Conservation (phyloP, 2,888 invertebrate genomes). For the Caradrina clavipalpis region DNA sequence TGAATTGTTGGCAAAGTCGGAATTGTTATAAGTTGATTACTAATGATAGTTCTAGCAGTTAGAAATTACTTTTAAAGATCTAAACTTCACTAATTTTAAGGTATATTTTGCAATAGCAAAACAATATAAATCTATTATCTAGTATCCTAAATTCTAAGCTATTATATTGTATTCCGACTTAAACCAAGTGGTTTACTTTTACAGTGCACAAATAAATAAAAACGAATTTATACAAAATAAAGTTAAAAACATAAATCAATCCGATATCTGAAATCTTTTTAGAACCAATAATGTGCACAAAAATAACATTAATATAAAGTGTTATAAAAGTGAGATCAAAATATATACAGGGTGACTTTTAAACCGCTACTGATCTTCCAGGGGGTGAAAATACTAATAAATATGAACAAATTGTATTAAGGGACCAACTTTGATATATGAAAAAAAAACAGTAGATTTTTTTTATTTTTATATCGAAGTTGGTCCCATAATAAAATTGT, state of each 20-base stretch:
- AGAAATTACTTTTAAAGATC: background rate
- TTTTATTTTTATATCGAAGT: too few relatives aligned
- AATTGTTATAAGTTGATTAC: slow-evolving; percentile 17
- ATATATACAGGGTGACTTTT: too few relatives aligned
- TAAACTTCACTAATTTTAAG: slow-evolving; percentile 2
- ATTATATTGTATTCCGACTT: slow-evolving; percentile 32
- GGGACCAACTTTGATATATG: too few relatives aligned
- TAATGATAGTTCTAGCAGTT: background rate
- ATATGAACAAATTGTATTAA: too few relatives aligned
- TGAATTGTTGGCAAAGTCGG: slow-evolving; percentile 41
- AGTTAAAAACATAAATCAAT: background rate
- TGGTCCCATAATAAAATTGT: too few relatives aligned
- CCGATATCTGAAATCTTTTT: background rate
- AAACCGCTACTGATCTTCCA: too few relatives aligned
- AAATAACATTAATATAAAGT: background rate
- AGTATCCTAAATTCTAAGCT: slow-evolving; percentile 4
- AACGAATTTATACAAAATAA: background rate
- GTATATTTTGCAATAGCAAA: background rate
- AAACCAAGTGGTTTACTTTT: slow-evolving; percentile 41
- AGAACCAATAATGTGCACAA: slow-evolving; percentile 21
- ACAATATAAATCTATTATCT: background rate
- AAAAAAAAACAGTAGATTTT: too few relatives aligned
- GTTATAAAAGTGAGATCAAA: too few relatives aligned
- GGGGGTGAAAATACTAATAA: too few relatives aligned
- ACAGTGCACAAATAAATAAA: slow-evolving; percentile 47